Conservation (phyloP, 2,113 vertebrate species). For the Ursus arctos region DNA sequence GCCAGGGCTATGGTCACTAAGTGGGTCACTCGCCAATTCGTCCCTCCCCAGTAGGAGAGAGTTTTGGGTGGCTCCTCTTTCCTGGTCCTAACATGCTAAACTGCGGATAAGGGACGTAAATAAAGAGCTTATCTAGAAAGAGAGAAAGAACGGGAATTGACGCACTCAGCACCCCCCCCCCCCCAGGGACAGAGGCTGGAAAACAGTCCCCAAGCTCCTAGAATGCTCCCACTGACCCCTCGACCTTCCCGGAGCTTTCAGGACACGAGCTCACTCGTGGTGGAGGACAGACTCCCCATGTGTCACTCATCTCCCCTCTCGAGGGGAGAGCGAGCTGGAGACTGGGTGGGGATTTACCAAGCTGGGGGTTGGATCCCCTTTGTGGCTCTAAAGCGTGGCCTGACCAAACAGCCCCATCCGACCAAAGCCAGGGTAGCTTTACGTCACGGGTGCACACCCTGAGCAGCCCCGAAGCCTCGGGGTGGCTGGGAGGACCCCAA, state of each 20-base stretch:
- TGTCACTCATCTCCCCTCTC: background rate
- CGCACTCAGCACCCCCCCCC: background rate
- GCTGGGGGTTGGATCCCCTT: background rate
- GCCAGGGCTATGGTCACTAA: background rate
- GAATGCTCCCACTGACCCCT: background rate
- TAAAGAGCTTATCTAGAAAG: background rate
- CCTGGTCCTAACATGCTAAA: background rate
- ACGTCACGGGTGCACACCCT: background rate
- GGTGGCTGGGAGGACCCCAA: background rate
- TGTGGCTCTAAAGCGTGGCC: background rate
- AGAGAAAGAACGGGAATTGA: background rate
- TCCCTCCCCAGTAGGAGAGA: background rate
- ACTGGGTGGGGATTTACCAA: background rate
- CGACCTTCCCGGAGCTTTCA: background rate
- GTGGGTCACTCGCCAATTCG: rapidly evolving
- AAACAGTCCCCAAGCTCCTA: rapidly evolving
- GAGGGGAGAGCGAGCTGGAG: background rate
- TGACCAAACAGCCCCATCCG: background rate
- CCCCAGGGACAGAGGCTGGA: background rate
- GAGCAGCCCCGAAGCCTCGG: background rate
- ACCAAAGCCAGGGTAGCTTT: background rate
- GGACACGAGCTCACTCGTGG: rapidly evolving
- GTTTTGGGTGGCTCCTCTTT: background rate
- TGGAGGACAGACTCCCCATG: background rate
- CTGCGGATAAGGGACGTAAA: background rate